Evolutionary conservation across 2,797 vertebrate species (phyloP), one percentile per base, ranked within the genome.

Genomic region (Cirrhinus molitorella): DNA sequence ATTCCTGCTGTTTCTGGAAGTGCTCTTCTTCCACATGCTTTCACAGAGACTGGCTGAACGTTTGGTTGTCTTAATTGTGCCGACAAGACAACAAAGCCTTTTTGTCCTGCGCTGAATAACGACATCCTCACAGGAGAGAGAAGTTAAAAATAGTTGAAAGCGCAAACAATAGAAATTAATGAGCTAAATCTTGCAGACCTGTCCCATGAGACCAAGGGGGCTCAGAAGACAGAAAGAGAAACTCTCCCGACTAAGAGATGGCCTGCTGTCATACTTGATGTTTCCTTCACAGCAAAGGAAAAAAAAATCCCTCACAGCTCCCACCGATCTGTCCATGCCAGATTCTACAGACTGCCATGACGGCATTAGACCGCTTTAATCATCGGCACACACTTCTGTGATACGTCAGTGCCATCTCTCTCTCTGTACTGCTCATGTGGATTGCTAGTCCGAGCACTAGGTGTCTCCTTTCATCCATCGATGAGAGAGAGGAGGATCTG

Each of bases 401-500:
- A 68, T 25, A 9, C 63, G 47, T 49, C 61, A 79, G 25, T 31
- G 67, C 63, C 8, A 8, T 34, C 16, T 51, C 53, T 68, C 37
- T 43, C 55, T 72, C 19, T 53, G 51, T 21, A 21, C 19, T 3
- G 25, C 47, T 34, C 31, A 9, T 49, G 19, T 51, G 9, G 55
- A 9, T 43, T 17, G 11, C 12, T 1, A 21, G 14, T 61, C 19
- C 10, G 89, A 89, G 92, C 95, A 94, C 93, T 88, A 91, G 95
- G 90, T 90, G 95, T 93, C 95, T 93, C 95, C 93, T 91, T 82
- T 87, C 88, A 88, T 93, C 94, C 91, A 94, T 81, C n/a, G 23
- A 55, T 88, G 63, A 87, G 71, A 37, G 17, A 37, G 47, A 25
- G 83, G 80, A 63, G 57, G 65, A 65, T n/a, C 67, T 63, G 37